Evolutionary conservation across 2,113 vertebrate species (phyloP).

Genomic region (Hylia prasina): DNA sequence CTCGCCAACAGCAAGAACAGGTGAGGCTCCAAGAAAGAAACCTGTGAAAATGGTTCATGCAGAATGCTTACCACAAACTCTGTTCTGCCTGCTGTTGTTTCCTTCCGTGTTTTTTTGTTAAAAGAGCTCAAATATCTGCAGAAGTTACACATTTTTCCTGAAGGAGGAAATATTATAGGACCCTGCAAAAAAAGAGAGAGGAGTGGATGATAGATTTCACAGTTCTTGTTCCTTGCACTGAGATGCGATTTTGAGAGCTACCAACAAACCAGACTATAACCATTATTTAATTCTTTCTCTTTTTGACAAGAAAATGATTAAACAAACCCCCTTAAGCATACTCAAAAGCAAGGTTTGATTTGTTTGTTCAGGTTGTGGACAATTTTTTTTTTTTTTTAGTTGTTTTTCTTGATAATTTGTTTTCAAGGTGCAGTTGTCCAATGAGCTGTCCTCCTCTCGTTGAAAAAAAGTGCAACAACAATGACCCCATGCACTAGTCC

Average conservation of each 20-base stretch:
- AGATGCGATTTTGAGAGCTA: not conserved
- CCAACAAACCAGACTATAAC: not conserved
- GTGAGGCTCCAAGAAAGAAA: conserved; percentile 72
- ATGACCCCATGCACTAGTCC: conserved; percentile 22
- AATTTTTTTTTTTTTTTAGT: not conserved
- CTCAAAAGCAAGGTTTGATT: not conserved
- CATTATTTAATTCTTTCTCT: not conserved
- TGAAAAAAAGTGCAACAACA: conserved; percentile 76
- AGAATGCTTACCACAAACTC: not conserved
- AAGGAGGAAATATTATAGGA: not conserved
- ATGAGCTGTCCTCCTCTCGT: not conserved
- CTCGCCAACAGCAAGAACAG: conserved; percentile 98
- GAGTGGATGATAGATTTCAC: not conserved
- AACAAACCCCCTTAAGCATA: not conserved
- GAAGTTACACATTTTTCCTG: not conserved
- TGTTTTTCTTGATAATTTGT: not conserved
- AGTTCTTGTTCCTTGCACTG: not conserved
- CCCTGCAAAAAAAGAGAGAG: too few relatives aligned
- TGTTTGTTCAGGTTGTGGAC: not conserved
- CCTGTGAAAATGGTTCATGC: not conserved
- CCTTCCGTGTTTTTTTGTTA: not conserved
- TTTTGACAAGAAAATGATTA: not conserved
- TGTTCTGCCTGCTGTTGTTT: not conserved
- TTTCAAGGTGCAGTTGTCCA: not conserved
- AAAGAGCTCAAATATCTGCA: not conserved